Base-by-base conservation (phyloP, 2,888 invertebrate species). In the Stomorhina lunata region DNA sequence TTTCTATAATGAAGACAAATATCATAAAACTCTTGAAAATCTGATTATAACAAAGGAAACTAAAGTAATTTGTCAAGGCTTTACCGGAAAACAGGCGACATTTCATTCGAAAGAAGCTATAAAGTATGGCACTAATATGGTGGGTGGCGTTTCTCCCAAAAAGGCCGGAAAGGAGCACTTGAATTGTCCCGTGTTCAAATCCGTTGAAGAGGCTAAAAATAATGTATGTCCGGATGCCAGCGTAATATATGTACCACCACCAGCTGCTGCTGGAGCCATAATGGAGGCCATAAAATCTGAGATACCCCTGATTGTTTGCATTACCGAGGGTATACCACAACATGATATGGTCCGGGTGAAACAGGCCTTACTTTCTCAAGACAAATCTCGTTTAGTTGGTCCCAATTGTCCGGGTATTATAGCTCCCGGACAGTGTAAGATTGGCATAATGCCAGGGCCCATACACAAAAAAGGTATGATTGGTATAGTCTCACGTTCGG, bases 361-460 rank as follows among this genome's bases (percentile, higher is more conserved):
- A 90, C 95, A 97, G 87, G 94, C 95, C 55, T 93, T 98, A 34
- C 89, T 95, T 1, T 92, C 95, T 86, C 99, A 99, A 91, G 95
- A 93, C 89, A 98, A 98, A 90, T 96, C 96, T 0, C 94, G 99
- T 57, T 93, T 99, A 22, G 94, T 99, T 85, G 99, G 99, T 0
- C 99, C 99, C 37, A 99, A 99, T 91, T 99, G 99, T 90, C 99
- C 99, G 1, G 99, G 99, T 78, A 97, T 99, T 87, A 99, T 99
- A 88, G 97, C 98, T 1, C 96, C 97, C 0, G 96, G 95, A 85
- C 91, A 96, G 93, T 99, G 99, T 92, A 99, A 99, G 93, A 99
- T 99, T 88, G 99, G 99, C 77, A 99, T 99, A 88, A 99, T 99
- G 99, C 99, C 99, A 0, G 99, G 97, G 0, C 96, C 98, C 86